Evolutionary conservation across 2,113 vertebrate species (phyloP), one percentile per base, ranked within the genome.

Genomic region (Sinocyclocheilus rhinocerous): DNA sequence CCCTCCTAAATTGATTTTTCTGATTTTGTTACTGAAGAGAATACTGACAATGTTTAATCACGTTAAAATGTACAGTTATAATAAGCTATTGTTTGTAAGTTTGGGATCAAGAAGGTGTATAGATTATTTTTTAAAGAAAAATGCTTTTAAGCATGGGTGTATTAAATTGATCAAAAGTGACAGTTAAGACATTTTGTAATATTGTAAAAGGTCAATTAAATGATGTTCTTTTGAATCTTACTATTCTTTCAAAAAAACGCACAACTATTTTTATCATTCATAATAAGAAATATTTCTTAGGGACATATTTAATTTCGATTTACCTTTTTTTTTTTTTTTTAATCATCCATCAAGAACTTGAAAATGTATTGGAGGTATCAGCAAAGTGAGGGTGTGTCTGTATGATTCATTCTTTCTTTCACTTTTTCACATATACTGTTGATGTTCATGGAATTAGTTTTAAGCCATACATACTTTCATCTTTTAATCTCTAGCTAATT

Each of bases 391-490:
- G 6, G 1, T 57, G 13, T 55, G 55, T 57, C 55, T 52, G 6
- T 18, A 55, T 55, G 16, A 55, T 55, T 55, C 52, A 6, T 18
- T 6, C 52, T 55, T 63, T 63, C n/a, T 63, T n/a, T 63, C 22
- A 13, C 24, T 67, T 67, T n/a, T 67, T 67, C 24, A 13, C 5
- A 67, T 67, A 67, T 29, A 13, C 26, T 45, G 70, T 73, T 45
- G 70, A 73, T 73, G 70, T 42, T 73, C 39, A 6, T 45, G 39
- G 4, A 45, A 73, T 73, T 73, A 73, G 18, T 45, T 73, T 73
- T 73, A 45, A 73, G 70, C 36, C 70, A 73, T n/a, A n/a, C 24
- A 77, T 55, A 55, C 75, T 36, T 59, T 59, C 29, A 79, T 79
- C 55, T 39, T 59, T 59, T 57, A 59, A 79, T 79, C 29, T 59